Conservation (phyloP, 2,113 vertebrate species). For the Amia ocellicauda region DNA sequence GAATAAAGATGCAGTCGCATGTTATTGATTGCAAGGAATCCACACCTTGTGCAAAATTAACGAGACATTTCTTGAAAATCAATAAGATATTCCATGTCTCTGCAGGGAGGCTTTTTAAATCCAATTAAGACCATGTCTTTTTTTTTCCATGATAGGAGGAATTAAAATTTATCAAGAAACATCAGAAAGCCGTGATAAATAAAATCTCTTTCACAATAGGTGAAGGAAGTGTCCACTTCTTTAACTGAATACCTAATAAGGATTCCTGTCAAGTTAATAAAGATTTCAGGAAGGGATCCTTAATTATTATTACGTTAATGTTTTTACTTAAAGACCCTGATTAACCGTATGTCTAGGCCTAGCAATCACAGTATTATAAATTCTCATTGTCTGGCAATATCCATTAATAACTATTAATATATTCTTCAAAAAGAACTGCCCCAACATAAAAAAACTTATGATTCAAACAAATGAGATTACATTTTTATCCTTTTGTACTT, state of each 20-base stretch:
- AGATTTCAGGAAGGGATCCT: not conserved
- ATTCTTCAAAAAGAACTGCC: too few relatives aligned
- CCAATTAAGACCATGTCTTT: slow-evolving; percentile 18
- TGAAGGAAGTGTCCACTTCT: not conserved
- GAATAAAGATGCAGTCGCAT: slow-evolving; percentile 12
- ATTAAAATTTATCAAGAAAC: not conserved
- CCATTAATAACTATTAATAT: too few relatives aligned
- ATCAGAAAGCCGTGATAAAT: not conserved
- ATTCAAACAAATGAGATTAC: too few relatives aligned
- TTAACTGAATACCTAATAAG: not conserved
- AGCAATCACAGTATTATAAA: too few relatives aligned
- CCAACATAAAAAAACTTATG: too few relatives aligned
- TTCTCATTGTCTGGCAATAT: too few relatives aligned
- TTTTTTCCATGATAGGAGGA: slow-evolving; percentile 6
- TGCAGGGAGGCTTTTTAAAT: slow-evolving; percentile 5
- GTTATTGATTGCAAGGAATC: slow-evolving; percentile 5
- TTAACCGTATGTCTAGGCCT: too few relatives aligned
- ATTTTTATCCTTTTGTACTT: too few relatives aligned
- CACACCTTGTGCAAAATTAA: slow-evolving; percentile 11
- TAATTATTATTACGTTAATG: too few relatives aligned
- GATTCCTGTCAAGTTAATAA: not conserved
- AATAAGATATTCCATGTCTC: slow-evolving; percentile 7
- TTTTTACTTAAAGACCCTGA: too few relatives aligned
- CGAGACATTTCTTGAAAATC: slow-evolving; percentile 15
- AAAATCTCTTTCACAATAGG: not conserved